phyloP scores from a whole-genome alignment of 2,113 vertebrate genomes.

The Gymnobelideus leadbeateri region DNA sequence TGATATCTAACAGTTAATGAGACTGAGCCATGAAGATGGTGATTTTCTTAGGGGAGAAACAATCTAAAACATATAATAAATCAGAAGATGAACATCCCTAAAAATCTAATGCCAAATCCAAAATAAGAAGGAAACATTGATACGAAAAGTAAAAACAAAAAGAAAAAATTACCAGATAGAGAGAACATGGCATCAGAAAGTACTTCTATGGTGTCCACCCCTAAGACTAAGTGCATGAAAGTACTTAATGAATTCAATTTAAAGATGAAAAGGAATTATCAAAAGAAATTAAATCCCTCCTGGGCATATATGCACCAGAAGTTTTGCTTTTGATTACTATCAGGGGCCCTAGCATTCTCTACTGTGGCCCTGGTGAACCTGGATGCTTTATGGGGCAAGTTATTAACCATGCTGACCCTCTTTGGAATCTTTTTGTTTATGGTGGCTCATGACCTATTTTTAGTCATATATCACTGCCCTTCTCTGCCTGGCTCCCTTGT shows the following conservation, averaged over 20 bases:
- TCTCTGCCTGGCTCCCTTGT: neutral
- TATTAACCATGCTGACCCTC: neutral
- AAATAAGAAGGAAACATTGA: neutral
- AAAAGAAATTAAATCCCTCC: neutral
- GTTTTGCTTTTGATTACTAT: neutral
- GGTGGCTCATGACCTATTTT: slow-evolving; percentile 9
- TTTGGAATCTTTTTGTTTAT: slow-evolving; percentile 5
- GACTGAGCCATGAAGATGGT: neutral
- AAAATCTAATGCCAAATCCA: neutral
- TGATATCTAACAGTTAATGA: neutral
- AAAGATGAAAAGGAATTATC: slow-evolving; percentile 29
- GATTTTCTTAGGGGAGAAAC: slow-evolving; percentile 9
- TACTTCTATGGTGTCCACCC: neutral
- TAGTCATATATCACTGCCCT: neutral
- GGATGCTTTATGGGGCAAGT: neutral
- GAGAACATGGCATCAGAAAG: neutral
- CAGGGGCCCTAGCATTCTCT: neutral
- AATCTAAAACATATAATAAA: neutral
- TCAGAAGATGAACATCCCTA: neutral
- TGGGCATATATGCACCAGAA: neutral
- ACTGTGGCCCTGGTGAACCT: neutral
- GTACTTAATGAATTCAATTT: slow-evolving; percentile 2
- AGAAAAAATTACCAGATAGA: slow-evolving; percentile 7
- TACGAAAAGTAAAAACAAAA: neutral
- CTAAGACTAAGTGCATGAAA: slow-evolving; percentile 12